A percentile compares a stretch with the other conserved stretches of the same genome.
phyloP scores from a whole-genome alignment of 2,888 invertebrate genomes.

The Mimas tiliae region DNA sequence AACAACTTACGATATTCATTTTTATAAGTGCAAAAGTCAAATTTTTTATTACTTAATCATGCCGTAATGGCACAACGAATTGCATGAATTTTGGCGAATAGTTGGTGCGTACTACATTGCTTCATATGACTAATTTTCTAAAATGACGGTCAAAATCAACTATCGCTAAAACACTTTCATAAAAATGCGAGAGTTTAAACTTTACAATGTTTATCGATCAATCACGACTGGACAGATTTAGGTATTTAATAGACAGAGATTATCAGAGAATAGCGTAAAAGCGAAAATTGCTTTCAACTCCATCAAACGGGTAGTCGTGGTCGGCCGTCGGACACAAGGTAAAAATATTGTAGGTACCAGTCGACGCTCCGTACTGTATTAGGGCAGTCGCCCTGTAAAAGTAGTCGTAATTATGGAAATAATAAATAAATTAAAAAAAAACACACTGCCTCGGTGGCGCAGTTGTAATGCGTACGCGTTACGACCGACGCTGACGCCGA shows the following conservation, averaged over 20 bases:
- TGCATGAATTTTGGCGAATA: not conserved
- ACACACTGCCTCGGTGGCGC: too few species aligned
- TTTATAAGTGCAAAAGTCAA: constrained; percentile 7
- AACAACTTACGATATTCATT: not conserved
- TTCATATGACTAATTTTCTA: too few species aligned
- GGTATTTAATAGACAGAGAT: not conserved
- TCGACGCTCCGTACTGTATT: too few species aligned
- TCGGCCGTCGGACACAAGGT: too few species aligned
- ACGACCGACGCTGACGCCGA: too few species aligned
- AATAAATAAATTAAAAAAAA: too few species aligned
- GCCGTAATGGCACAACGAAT: not conserved
- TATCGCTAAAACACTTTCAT: not conserved
- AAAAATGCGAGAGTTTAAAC: not conserved
- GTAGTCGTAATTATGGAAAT: too few species aligned
- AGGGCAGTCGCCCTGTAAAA: too few species aligned
- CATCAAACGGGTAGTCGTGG: too few species aligned
- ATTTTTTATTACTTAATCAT: not conserved
- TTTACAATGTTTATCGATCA: not conserved
- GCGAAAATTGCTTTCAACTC: not conserved
- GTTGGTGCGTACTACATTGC: not conserved
- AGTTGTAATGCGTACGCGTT: too few species aligned
- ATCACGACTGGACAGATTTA: not conserved
- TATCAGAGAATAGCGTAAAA: too few species aligned
- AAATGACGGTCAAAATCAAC: not conserved
- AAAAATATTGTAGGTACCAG: too few species aligned